phyloP scores from a whole-genome alignment of 2,113 vertebrate species.

The Passer domesticus region DNA sequence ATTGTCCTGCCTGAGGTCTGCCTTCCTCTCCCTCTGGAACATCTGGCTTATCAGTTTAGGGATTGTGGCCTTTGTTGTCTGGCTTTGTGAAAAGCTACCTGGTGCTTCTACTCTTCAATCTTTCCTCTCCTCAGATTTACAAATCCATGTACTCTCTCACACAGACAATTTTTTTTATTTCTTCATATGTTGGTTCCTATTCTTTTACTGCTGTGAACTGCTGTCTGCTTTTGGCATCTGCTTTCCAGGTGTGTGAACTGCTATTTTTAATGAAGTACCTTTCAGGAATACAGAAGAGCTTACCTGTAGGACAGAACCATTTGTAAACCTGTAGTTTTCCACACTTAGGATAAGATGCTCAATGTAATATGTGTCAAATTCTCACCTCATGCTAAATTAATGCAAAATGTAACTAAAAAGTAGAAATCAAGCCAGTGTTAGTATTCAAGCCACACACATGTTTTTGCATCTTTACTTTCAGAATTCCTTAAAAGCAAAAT shows the following conservation, averaged over 20 bases:
- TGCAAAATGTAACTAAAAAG: background rate
- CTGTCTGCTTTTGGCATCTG: background rate
- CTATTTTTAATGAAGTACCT: background rate
- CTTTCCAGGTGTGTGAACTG: background rate
- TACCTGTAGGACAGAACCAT: background rate
- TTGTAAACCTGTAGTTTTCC: background rate
- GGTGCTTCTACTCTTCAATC: background rate
- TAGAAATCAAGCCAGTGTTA: background rate
- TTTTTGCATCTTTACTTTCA: background rate
- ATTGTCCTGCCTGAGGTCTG: background rate
- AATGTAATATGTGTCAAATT: background rate
- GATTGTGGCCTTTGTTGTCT: background rate
- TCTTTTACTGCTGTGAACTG: background rate
- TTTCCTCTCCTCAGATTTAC: background rate
- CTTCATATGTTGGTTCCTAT: background rate
- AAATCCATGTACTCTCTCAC: background rate
- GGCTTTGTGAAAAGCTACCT: background rate
- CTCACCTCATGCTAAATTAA: background rate
- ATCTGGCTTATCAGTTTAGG: background rate
- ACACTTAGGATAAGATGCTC: background rate
- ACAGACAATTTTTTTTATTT: background rate
- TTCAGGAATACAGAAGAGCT: background rate
- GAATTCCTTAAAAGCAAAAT: background rate
- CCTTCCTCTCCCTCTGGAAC: background rate
- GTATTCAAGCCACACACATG: rapidly evolving